Percentiles rank a stretch among this genome's conserved stretches.
These are phyloP conservation scores for Scaptomyza caliginosa DNA, from an alignment of 2,888 invertebrate genomes.

Conservation along the genomic window DNA sequence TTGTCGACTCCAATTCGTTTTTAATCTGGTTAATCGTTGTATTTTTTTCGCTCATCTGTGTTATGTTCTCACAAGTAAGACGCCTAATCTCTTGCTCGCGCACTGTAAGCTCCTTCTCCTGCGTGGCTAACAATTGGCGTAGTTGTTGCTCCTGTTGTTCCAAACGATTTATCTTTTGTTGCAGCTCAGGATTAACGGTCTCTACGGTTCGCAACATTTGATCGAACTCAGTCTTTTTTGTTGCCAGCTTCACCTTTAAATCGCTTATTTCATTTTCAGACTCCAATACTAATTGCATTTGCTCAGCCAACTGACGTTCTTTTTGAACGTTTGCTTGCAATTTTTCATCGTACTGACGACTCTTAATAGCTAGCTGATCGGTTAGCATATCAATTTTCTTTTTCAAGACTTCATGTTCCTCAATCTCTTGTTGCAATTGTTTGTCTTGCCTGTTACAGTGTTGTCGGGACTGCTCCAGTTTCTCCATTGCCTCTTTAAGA, in stretches of 20 bases:
- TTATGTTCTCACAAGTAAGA: constrained; percentile 70
- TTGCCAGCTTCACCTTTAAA: constrained; percentile 11
- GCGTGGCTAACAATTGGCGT: constrained; percentile 69
- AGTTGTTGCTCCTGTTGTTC: constrained; percentile 72
- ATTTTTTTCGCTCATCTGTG: constrained; percentile 69
- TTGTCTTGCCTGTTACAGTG: not conserved
- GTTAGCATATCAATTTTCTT: not conserved
- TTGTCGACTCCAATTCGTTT: constrained; percentile 71
- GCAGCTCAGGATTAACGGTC: constrained; percentile 58
- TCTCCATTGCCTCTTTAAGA: not conserved
- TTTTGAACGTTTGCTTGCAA: not conserved
- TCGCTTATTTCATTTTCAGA: not conserved
- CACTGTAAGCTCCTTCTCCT: constrained; percentile 69
- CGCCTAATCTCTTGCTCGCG: constrained; percentile 68
- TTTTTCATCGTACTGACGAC: not conserved
- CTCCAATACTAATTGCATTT: not conserved
- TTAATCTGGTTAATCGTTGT: constrained; percentile 68
- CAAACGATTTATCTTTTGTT: constrained; percentile 55
- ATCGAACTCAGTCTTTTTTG: not conserved
- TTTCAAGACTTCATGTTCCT: not conserved
- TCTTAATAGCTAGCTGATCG: not conserved
- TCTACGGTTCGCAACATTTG: constrained; percentile 53
- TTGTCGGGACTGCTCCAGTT: not conserved
- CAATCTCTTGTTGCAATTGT: constrained; percentile 6
- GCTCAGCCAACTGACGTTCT: not conserved